Percentiles rank a stretch among this genome's conserved stretches.
phyloP scores from a whole-genome alignment of 2,888 invertebrate species.

The Tenthredo livida region DNA sequence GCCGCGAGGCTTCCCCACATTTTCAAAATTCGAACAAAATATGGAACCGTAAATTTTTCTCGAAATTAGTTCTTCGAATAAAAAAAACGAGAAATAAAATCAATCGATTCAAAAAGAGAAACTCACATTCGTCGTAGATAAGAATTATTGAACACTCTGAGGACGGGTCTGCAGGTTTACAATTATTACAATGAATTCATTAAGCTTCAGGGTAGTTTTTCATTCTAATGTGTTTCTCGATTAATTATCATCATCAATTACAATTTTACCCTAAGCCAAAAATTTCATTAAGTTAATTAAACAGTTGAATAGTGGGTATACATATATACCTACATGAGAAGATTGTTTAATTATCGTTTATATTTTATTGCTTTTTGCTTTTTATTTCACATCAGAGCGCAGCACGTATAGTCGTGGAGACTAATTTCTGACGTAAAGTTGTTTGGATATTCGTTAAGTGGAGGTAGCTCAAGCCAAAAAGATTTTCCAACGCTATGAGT shows the following conservation, averaged over 20 bases:
- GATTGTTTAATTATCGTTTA: background rate
- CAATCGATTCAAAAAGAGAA: background rate
- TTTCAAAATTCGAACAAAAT: background rate
- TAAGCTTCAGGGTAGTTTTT: background rate
- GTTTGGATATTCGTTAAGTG: conserved; percentile 25
- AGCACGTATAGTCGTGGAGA: background rate
- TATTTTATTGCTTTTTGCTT: background rate
- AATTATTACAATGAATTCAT: too few relatives aligned
- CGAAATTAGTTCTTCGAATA: background rate
- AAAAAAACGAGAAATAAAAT: background rate
- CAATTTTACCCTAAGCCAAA: background rate
- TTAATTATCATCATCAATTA: background rate
- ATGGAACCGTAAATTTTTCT: background rate
- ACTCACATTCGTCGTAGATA: background rate
- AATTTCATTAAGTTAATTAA: background rate
- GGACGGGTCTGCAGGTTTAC: background rate
- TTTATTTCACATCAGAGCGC: background rate
- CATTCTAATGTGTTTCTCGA: background rate
- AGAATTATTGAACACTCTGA: background rate
- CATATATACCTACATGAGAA: background rate
- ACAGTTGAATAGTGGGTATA: background rate
- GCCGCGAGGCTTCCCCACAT: background rate
- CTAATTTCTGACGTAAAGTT: background rate
- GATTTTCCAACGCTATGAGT: conserved; percentile 10
- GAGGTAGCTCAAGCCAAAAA: background rate